Conservation (phyloP, 2,113 vertebrate genomes). For the Oreochromis niloticus region DNA sequence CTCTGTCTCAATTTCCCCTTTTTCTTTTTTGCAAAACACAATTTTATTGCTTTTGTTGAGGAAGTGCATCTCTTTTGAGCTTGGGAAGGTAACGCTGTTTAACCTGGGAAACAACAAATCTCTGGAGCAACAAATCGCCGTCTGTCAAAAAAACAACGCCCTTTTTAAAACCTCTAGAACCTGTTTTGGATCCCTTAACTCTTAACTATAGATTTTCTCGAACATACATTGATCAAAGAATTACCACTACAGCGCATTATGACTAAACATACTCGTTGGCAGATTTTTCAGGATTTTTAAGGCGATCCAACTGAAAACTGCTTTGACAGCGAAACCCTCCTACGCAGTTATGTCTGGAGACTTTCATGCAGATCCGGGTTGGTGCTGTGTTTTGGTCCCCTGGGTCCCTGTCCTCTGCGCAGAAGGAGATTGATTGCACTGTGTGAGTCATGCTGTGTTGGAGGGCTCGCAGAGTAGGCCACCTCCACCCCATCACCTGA, state of each 20-base stretch:
- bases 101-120: slow-evolving; percentile 33
- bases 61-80: slow-evolving; percentile 50
- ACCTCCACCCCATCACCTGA: slow-evolving; percentile 34
- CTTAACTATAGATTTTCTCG: neutral
- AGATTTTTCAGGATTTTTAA: neutral
- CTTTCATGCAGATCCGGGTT: slow-evolving; percentile 18
- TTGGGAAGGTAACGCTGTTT: slow-evolving; percentile 48
- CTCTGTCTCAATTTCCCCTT: neutral
- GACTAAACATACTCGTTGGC: neutral
- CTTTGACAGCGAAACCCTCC: neutral
- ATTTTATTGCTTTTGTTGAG: neutral
- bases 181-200: neutral
- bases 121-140: neutral
- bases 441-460: slow-evolving; percentile 57
- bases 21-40: neutral
- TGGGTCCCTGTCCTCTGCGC: slow-evolving; percentile 22
- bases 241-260: neutral
- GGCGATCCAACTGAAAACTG: neutral
- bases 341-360: slow-evolving; percentile 17
- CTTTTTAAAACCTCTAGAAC: neutral
- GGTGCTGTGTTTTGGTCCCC: slow-evolving; percentile 24
- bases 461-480: slow-evolving; percentile 5
- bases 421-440: slow-evolving; percentile 45
- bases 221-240: neutral
- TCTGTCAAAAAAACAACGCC: slow-evolving; percentile 1